Evolutionary conservation across 2,113 vertebrate species (phyloP).

Genomic region (Triplophysa siluroides): DNA sequence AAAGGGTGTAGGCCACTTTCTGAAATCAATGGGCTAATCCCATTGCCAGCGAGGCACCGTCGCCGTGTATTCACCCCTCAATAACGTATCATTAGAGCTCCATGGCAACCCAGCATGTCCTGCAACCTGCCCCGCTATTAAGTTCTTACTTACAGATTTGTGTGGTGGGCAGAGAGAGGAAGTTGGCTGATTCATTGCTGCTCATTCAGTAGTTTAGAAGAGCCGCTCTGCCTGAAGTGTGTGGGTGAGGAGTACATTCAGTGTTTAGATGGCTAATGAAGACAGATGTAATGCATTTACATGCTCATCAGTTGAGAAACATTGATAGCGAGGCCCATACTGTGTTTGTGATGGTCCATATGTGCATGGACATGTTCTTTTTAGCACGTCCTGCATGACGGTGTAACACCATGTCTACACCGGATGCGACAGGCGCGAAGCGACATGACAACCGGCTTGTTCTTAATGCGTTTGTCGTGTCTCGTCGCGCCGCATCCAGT

Average conservation of each 20-base stretch:
- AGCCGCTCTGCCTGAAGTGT: constrained; percentile 22
- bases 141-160: not conserved
- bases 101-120: constrained; percentile 23
- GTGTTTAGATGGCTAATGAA: constrained; percentile 16
- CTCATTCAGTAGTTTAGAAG: constrained; percentile 28
- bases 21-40: constrained; percentile 13
- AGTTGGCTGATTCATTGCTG: constrained; percentile 37
- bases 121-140: constrained; percentile 16
- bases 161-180: constrained; percentile 23
- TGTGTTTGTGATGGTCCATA: not conserved
- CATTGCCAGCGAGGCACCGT: not conserved
- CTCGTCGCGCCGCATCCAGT: too few species aligned
- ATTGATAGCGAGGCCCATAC: not conserved
- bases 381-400: too few species aligned
- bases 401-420: too few species aligned
- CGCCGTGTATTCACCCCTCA: constrained; percentile 14
- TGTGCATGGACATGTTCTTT: not conserved
- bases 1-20: not conserved
- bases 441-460: too few species aligned
- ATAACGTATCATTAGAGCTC: constrained; percentile 31
- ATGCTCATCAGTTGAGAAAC: not conserved
- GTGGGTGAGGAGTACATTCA: constrained; percentile 39
- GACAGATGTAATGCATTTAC: constrained; percentile 5
- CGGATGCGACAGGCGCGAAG: too few species aligned
- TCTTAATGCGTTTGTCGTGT: too few species aligned